These are phyloP conservation scores for Euwallacea similis DNA, from an alignment of 1,140 invertebrate species.

Conservation along the genomic window DNA sequence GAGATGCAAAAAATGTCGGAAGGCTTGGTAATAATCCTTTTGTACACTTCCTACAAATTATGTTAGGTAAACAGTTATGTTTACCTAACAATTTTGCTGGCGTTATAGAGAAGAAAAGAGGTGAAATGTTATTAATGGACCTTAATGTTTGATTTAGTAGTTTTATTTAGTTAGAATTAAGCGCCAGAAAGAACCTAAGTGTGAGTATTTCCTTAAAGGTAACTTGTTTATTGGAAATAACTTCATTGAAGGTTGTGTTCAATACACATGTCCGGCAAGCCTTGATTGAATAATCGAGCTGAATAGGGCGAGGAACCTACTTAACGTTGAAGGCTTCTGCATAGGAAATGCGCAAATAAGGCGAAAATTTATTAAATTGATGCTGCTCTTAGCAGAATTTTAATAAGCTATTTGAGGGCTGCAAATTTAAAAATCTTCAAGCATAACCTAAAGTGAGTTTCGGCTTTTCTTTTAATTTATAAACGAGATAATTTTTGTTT, in stretches of 20 bases:
- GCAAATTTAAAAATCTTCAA: slow-evolving; percentile 6
- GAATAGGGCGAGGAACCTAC: background rate
- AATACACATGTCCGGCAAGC: background rate
- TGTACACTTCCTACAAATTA: background rate
- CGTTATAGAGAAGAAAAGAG: too few relatives aligned
- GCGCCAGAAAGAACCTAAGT: background rate
- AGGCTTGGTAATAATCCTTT: background rate
- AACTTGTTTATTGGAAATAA: background rate
- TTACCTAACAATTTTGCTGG: too few relatives aligned
- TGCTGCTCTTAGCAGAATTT: slow-evolving; percentile 20
- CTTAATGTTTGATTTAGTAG: too few relatives aligned
- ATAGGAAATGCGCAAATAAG: slow-evolving; percentile 6
- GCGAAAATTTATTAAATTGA: slow-evolving; percentile 8
- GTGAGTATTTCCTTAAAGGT: slow-evolving; percentile 2
- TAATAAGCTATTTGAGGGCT: slow-evolving; percentile 16
- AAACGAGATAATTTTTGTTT: too few relatives aligned
- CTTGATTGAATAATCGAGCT: background rate
- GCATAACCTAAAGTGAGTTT: slow-evolving; percentile 9
- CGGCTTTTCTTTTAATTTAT: slow-evolving; percentile 12
- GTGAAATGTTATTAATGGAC: too few relatives aligned
- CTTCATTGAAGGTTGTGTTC: background rate
- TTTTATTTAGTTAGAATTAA: too few relatives aligned
- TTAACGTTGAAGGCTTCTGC: background rate
- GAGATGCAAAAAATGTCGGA: background rate
- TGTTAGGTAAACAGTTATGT: too few relatives aligned